Conservation (phyloP, 2,113 vertebrate species). For the Aspiorhynchus laticeps region DNA sequence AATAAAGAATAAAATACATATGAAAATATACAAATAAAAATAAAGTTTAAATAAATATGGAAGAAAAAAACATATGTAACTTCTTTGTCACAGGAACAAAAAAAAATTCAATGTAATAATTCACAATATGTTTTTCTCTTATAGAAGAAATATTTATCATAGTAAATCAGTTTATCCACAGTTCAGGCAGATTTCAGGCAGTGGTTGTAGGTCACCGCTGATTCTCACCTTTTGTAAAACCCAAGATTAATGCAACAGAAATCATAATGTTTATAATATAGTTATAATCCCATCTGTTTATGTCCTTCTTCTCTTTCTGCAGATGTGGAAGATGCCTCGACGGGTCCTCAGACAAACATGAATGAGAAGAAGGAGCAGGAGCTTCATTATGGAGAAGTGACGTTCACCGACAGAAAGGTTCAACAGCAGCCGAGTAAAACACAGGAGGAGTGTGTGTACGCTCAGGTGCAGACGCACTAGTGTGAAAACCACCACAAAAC, state of each 20-base stretch:
- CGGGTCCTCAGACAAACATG: neutral
- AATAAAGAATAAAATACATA: too few relatives aligned
- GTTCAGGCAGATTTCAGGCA: neutral
- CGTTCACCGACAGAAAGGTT: neutral
- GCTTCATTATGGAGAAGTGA: neutral
- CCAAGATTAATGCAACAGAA: neutral
- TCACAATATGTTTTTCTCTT: too few relatives aligned
- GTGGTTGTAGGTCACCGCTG: neutral
- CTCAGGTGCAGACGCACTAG: neutral
- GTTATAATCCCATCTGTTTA: neutral
- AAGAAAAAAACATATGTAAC: too few relatives aligned
- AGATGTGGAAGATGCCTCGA: neutral
- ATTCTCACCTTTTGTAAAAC: too few relatives aligned
- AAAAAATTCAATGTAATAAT: too few relatives aligned
- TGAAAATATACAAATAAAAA: too few relatives aligned
- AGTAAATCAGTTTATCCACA: neutral
- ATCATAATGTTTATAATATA: neutral
- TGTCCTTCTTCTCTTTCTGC: neutral
- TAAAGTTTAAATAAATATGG: too few relatives aligned
- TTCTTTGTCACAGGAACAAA: too few relatives aligned
- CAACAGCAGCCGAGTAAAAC: neutral
- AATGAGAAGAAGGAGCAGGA: neutral
- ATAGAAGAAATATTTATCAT: too few relatives aligned
- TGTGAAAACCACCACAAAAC: neutral
- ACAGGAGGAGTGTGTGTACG: neutral